These are phyloP conservation scores for Bemisia tabaci DNA, from an alignment of 1,140 invertebrate species.

Conservation along the genomic window DNA sequence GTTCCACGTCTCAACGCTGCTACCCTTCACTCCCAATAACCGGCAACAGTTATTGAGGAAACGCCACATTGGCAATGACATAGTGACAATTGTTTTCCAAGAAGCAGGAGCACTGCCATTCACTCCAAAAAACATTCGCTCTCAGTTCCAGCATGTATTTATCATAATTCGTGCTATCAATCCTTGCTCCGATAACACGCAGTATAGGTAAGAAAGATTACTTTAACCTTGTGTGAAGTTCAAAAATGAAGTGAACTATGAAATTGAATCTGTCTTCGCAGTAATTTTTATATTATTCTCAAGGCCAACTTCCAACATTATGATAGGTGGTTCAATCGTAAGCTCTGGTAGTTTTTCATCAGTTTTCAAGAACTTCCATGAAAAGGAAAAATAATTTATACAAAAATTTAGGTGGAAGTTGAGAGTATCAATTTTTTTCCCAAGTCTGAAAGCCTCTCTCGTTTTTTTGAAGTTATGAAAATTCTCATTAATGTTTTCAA, in stretches of 20 bases:
- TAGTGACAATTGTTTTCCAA: constrained; percentile 94
- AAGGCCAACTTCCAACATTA: not conserved
- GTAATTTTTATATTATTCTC: constrained; percentile 4
- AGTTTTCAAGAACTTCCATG: no score
- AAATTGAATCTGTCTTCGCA: constrained; percentile 8
- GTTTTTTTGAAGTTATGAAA: no score
- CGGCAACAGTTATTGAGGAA: constrained; percentile 81
- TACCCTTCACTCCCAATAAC: constrained; percentile 86
- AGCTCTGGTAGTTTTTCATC: no score
- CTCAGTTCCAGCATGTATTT: constrained; percentile 97
- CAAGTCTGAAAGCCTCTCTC: no score
- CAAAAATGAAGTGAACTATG: not conserved
- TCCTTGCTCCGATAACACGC: constrained; percentile 79
- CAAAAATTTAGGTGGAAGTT: no score
- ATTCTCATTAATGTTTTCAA: not conserved
- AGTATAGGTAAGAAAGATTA: constrained; percentile 47
- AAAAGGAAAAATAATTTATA: no score
- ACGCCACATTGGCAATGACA: constrained; percentile 87
- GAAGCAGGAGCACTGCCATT: constrained; percentile 87
- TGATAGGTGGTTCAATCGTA: no score
- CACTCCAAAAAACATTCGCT: constrained; percentile 81
- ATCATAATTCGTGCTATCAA: constrained; percentile 80
- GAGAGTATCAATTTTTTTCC: no score
- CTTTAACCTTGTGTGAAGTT: not conserved
- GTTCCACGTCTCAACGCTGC: constrained; percentile 87